phyloP scores from a whole-genome alignment of 2,888 invertebrate species.

The Drosophila melanosoma region DNA sequence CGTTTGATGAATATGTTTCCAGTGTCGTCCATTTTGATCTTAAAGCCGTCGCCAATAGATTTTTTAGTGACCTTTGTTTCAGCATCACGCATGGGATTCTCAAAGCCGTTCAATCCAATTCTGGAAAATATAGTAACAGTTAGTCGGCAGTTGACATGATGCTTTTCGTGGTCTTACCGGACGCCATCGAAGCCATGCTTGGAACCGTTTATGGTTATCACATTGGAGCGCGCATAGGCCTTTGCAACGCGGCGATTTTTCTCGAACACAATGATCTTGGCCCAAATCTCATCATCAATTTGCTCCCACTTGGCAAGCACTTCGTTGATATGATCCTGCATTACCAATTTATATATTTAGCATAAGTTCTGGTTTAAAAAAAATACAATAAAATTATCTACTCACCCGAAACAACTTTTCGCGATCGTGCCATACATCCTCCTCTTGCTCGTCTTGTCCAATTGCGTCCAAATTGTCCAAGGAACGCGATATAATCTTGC shows the following conservation, averaged over 20 bases:
- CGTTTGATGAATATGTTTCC: conserved; percentile 90
- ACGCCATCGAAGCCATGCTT: conserved; percentile 98
- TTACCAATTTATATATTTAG: background rate
- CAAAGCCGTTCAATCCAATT: conserved; percentile 97
- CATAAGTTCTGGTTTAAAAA: background rate
- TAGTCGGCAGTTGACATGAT: background rate
- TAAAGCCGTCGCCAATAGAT: conserved; percentile 94
- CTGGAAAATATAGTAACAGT: conserved; percentile 85
- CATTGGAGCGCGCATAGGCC: conserved; percentile 97
- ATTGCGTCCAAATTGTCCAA: conserved; percentile 94
- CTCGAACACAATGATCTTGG: conserved; percentile 98
- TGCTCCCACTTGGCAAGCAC: conserved; percentile 98
- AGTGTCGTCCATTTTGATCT: conserved; percentile 90
- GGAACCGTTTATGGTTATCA: conserved; percentile 97
- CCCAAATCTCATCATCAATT: conserved; percentile 99
- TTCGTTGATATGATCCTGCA: conserved; percentile 98
- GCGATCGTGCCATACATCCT: conserved; percentile 95
- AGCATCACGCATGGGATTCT: conserved; percentile 96
- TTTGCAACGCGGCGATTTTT: conserved; percentile 97
- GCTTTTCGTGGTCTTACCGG: conserved; percentile 87
- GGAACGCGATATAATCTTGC: conserved; percentile 95
- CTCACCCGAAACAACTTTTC: conserved; percentile 95
- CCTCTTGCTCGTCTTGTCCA: conserved; percentile 90
- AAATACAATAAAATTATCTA: conserved; percentile 5
- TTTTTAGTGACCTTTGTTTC: conserved; percentile 96